These are phyloP conservation scores for Alaudala cheleensis DNA, from an alignment of 2,113 vertebrate species.

Conservation along the genomic window DNA sequence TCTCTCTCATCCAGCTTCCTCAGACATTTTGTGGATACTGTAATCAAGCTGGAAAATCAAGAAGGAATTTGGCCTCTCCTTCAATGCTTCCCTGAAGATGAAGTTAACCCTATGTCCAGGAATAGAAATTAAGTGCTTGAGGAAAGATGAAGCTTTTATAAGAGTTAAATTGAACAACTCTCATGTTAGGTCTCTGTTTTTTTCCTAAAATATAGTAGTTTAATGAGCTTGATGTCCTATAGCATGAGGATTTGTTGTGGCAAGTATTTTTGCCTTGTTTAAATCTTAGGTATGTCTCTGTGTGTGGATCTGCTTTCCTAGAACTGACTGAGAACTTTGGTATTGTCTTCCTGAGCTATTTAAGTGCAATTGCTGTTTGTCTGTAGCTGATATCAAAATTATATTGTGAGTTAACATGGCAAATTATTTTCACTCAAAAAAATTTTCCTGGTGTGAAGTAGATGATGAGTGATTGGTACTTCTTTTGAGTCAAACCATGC, in stretches of 20 bases:
- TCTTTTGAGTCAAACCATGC: neutral
- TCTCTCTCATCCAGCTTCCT: neutral
- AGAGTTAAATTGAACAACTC: neutral
- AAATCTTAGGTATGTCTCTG: neutral
- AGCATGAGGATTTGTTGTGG: rapidly evolving
- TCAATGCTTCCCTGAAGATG: neutral
- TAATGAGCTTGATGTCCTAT: neutral
- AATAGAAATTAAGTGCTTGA: neutral
- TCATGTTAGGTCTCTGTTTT: neutral
- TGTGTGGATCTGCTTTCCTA: neutral
- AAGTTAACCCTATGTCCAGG: neutral
- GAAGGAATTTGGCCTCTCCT: neutral
- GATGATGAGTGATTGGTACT: rapidly evolving
- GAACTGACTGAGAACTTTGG: neutral
- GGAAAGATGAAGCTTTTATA: neutral
- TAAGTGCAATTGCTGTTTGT: rapidly evolving
- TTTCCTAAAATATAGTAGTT: neutral
- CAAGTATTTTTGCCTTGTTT: neutral
- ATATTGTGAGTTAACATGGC: neutral
- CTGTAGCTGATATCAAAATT: neutral
- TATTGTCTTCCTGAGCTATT: neutral
- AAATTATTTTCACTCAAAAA: neutral
- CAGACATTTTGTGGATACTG: neutral
- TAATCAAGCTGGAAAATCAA: neutral
- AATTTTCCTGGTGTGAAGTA: neutral